Conservation (phyloP, 2,888 invertebrate genomes). For the Limnephilus lunatus region DNA sequence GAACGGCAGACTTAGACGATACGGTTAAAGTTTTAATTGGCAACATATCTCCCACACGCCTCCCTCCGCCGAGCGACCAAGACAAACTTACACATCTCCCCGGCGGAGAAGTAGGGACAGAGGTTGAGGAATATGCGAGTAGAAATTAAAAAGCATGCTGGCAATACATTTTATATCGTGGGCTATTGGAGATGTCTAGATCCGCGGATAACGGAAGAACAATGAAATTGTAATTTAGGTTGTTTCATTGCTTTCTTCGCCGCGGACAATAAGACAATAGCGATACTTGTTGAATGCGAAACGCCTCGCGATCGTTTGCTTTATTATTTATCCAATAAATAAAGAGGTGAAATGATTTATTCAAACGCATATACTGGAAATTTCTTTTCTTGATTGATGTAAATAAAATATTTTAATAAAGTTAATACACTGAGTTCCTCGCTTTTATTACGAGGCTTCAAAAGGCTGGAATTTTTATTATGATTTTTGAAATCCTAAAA, state of each 20-base stretch:
- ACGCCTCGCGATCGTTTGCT: slow-evolving; percentile 41
- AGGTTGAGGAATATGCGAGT: slow-evolving; percentile 21
- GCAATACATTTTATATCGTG: slow-evolving; percentile 48
- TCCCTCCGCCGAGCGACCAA: slow-evolving; percentile 14
- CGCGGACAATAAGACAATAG: slow-evolving; percentile 35
- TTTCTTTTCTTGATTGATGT: background rate
- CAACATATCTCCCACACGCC: slow-evolving; percentile 57
- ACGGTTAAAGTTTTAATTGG: slow-evolving; percentile 63
- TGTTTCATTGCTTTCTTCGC: slow-evolving; percentile 56
- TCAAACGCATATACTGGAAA: background rate
- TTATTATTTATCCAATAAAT: background rate
- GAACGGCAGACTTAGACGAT: slow-evolving; percentile 62
- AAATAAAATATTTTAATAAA: no score
- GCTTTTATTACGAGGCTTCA: background rate
- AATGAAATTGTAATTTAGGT: slow-evolving; percentile 62
- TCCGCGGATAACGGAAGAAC: slow-evolving; percentile 56
- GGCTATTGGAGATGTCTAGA: slow-evolving; percentile 53
- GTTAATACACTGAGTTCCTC: no score
- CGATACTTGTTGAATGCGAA: slow-evolving; percentile 36
- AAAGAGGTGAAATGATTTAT: background rate
- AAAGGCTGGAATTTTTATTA: background rate
- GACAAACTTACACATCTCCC: slow-evolving; percentile 5
- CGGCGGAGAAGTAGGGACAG: background rate
- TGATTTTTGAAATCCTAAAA: no score
- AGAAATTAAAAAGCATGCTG: slow-evolving; percentile 46